Evolutionary conservation across 2,888 invertebrate genomes (phyloP), one percentile per base, ranked within the genome.

Genomic region (Escarpia spicata): DNA sequence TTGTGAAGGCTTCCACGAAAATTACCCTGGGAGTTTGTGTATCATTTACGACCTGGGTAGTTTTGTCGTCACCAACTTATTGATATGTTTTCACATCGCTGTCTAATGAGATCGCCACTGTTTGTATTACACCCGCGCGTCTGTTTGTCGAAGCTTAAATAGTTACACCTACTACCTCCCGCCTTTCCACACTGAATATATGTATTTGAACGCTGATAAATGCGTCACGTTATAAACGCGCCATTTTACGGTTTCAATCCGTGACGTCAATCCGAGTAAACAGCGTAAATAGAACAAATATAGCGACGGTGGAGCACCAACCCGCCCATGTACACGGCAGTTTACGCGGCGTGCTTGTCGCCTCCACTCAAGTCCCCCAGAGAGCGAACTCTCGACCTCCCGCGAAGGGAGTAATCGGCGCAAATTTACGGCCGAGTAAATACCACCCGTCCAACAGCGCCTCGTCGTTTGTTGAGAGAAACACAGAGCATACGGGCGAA

Each of bases 191-290:
- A 26, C 75, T 75, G 75, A 75, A 75, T 75, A 75, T 75, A 26
- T 75, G 75, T 75, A 75, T 75, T 75, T 75, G 75, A 75, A 75
- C 75, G 75, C 75, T 19, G 75, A 75, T 75, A 75, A 75, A 75
- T 26, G 75, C 75, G 75, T 26, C 26, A 26, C 75, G 75, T 75
- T 26, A 75, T 75, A 75, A 75, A 75, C 75, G 4, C 75, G 75
- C 75, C 75, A 26, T 26, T 75, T 75, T 75, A 75, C 75, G 75
- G 75, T 26, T 26, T 75, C 26, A 26, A 75, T 26, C 75, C 75
- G 75, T 75, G 75, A 75, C 75, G 75, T 75, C 26, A 75, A 75
- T 75, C 75, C 6, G 75, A n/a, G 75, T 75, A 75, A 2, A 26
- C 6, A 4, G 75, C 4, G n/a, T 75, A 75, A 75, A 75, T n/a